These are phyloP conservation scores for Chelon auratus DNA, from an alignment of 2,797 vertebrate genomes.

Conservation along the genomic window DNA sequence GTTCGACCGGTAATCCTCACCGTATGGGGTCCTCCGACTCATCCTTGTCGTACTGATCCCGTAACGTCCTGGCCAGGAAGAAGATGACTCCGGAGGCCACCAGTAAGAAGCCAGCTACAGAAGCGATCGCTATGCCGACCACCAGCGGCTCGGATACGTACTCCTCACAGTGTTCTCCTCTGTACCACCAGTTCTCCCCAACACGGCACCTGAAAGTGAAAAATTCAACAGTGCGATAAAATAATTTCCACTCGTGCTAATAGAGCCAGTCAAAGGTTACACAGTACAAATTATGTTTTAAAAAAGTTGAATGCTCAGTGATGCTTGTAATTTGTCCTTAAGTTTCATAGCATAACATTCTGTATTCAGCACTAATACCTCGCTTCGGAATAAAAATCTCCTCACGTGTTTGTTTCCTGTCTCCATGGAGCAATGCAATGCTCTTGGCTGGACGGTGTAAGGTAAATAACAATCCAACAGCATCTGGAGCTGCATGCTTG, in stretches of 20 bases:
- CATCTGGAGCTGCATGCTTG: conserved; percentile 58
- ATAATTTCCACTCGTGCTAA: neutral
- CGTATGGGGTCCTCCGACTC: conserved; percentile 87
- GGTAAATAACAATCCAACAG: conserved; percentile 51
- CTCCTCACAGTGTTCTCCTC: conserved; percentile 96
- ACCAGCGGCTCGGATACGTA: conserved; percentile 94
- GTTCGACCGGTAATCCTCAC: conserved; percentile 68
- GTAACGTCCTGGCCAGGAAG: conserved; percentile 90
- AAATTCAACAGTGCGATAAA: neutral
- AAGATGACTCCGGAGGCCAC: conserved; percentile 90
- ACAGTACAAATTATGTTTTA: too few species aligned
- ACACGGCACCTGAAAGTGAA: conserved; percentile 90
- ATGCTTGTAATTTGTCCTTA: conserved; percentile 11
- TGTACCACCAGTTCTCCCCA: conserved; percentile 98
- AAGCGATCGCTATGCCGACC: conserved; percentile 91
- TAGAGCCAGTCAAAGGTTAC: too few species aligned
- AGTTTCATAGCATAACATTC: neutral
- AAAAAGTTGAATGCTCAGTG: neutral
- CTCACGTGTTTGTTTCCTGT: conserved; percentile 46
- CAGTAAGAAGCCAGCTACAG: conserved; percentile 91
- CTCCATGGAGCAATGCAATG: conserved; percentile 38
- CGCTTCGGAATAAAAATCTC: conserved; percentile 29
- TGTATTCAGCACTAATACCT: conserved; percentile 25
- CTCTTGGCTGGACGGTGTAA: conserved; percentile 26
- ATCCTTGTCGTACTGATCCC: conserved; percentile 90